Percentiles rank a stretch among this genome's conserved stretches.
Evolutionary conservation across 2,113 vertebrate genomes (phyloP).

Genomic region (Vulpes lagopus): DNA sequence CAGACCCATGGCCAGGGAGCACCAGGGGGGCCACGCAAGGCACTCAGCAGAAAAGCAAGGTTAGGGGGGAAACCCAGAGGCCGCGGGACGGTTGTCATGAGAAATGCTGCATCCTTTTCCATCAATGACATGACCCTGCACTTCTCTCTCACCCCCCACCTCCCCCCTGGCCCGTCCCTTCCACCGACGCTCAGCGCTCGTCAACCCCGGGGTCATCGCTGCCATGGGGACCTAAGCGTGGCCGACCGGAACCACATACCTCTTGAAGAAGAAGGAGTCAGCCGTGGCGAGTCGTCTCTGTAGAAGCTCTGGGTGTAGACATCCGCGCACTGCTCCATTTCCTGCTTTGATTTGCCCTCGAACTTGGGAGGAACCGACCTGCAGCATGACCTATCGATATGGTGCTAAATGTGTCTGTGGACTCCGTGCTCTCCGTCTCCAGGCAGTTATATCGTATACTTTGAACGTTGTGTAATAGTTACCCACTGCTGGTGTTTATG

Average conservation of each 20-base stretch:
- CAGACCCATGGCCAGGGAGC: background rate
- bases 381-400: conserved; percentile 90
- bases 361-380: conserved; percentile 86
- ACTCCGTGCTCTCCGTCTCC: conserved; percentile 84
- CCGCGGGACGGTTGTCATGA: fast-evolving
- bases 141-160: background rate
- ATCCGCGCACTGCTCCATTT: conserved; percentile 92
- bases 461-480: conserved; percentile 77
- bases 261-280: conserved; percentile 86
- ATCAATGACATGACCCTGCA: background rate
- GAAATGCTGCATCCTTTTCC: fast-evolving
- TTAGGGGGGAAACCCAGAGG: background rate
- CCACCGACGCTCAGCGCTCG: conserved; percentile 74
- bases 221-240: conserved; percentile 90
- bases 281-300: conserved; percentile 80
- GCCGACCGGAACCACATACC: conserved; percentile 84
- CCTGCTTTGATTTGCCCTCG: conserved; percentile 88
- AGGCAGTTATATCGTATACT: conserved; percentile 84
- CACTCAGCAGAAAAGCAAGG: background rate
- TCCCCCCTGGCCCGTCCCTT: fast-evolving
- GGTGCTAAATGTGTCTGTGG: conserved; percentile 93
- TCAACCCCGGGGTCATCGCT: conserved; percentile 83
- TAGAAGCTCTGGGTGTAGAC: conserved; percentile 88
- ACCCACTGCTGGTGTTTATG: conserved; percentile 73
- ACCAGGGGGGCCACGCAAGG: fast-evolving